Percentiles rank a stretch among this genome's conserved stretches.
phyloP scores from a whole-genome alignment of 1,140 invertebrate genomes.

The Tetramorium parvispinum region DNA sequence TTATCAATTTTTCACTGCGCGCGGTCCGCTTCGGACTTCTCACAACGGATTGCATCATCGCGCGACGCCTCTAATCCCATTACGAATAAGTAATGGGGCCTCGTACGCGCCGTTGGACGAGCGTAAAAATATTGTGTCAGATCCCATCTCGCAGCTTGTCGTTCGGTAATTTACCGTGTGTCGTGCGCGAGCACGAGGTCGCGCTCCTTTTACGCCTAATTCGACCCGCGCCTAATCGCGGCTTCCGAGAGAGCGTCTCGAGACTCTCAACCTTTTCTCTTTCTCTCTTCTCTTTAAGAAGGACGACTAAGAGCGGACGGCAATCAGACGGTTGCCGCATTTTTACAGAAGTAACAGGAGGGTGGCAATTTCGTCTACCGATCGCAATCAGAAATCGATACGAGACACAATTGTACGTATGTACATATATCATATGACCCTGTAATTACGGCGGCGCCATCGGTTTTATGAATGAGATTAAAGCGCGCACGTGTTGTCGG shows the following conservation, averaged over 20 bases:
- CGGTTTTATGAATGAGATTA: constrained; percentile 25
- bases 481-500: constrained; percentile 13
- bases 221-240: constrained; percentile 44
- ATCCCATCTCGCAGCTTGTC: constrained; percentile 70
- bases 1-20: constrained; percentile 47
- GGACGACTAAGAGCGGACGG: background rate
- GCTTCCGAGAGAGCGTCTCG: constrained; percentile 62
- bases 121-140: constrained; percentile 83
- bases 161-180: constrained; percentile 77
- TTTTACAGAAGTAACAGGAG: constrained; percentile 40
- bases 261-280: background rate
- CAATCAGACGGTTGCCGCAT: background rate
- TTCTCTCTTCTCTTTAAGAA: background rate
- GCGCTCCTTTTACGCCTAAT: constrained; percentile 56
- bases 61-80: constrained; percentile 77
- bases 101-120: constrained; percentile 60
- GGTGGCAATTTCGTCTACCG: background rate
- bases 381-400: constrained; percentile 35
- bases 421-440: constrained; percentile 11
- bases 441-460: constrained; percentile 19
- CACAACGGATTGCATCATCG: constrained; percentile 62
- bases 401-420: background rate
- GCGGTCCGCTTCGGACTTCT: background rate
- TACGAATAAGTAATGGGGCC: constrained; percentile 76
- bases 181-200: constrained; percentile 63